Conservation (phyloP, 2,113 vertebrate genomes). For the Ciconia boyciana region DNA sequence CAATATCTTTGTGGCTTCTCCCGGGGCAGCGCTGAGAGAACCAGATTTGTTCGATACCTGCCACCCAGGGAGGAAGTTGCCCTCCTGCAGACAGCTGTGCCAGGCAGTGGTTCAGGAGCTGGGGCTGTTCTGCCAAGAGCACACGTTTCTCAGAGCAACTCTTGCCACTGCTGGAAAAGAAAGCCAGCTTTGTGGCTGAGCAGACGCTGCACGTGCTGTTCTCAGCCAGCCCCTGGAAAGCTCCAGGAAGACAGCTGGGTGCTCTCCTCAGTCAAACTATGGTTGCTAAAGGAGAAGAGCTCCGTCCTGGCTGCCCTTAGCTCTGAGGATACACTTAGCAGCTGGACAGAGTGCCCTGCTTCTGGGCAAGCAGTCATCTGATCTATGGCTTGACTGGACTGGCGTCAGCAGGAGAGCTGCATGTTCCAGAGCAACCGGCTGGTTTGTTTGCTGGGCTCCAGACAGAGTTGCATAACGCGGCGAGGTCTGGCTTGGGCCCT, state of each 20-base stretch:
- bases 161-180: background rate
- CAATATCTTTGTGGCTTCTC: background rate
- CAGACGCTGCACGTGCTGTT: background rate
- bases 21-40: background rate
- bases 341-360: background rate
- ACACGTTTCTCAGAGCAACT: background rate
- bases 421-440: background rate
- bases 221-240: background rate
- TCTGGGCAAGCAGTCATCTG: conserved; percentile 6
- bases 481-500: background rate
- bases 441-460: background rate
- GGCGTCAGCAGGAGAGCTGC: background rate
- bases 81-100: background rate
- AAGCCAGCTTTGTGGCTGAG: background rate
- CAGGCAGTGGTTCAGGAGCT: background rate
- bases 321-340: background rate
- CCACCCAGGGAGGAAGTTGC: background rate
- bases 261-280: background rate
- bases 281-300: background rate
- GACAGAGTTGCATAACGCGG: background rate
- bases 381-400: background rate
- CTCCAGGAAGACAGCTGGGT: background rate
- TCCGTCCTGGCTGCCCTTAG: background rate
- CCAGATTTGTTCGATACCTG: background rate
- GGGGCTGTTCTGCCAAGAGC: background rate